Conservation (phyloP, 1,140 invertebrate genomes). For the Littorina saxatilis region DNA sequence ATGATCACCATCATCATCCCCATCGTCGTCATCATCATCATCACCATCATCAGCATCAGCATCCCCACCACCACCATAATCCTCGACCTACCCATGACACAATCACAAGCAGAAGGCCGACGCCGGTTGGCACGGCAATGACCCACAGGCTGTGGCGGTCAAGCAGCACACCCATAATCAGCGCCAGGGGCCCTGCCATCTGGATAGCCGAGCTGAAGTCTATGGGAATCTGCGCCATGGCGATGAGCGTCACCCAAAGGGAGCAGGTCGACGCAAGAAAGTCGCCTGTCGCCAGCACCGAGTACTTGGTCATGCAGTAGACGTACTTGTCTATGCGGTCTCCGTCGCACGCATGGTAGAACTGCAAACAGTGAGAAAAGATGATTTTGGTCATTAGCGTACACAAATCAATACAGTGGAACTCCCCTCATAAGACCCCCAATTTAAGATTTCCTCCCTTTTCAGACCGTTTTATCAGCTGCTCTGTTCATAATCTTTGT, state of each 20-base stretch:
- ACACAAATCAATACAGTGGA: no score
- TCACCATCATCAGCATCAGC: no score
- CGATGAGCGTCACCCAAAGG: slow-evolving; percentile 92
- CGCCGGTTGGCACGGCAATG: slow-evolving; percentile 85
- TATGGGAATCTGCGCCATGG: slow-evolving; percentile 85
- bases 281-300: slow-evolving; percentile 90
- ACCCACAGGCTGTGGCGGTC: slow-evolving; percentile 89
- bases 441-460: no score
- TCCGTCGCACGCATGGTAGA: slow-evolving; percentile 82
- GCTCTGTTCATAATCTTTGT: no score
- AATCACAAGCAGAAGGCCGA: slow-evolving; percentile 81
- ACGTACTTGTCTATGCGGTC: slow-evolving; percentile 60
- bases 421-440: no score
- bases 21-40: no score
- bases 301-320: slow-evolving; percentile 74
- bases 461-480: no score
- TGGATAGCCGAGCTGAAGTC: slow-evolving; percentile 84
- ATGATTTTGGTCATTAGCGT: no score
- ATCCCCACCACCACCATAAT: no score
- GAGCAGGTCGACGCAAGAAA: slow-evolving; percentile 91
- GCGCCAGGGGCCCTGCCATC: slow-evolving; percentile 86
- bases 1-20: no score
- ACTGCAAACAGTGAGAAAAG: slow-evolving; percentile 72
- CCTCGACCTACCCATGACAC: slow-evolving; percentile 76
- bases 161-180: slow-evolving; percentile 88